These are phyloP conservation scores for Bos taurus DNA, from an alignment of 2,113 vertebrate species.

Conservation along the genomic window ARS-UCD2.0 NC_037336.1:69462501-69463000, in stretches of 20 bases:
- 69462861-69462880: slow-evolving; percentile 10
- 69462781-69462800: slow-evolving; percentile 34
- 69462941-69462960: slow-evolving; percentile 54
- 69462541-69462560: neutral
- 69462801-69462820: neutral
- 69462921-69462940: slow-evolving; percentile 34
- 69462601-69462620: neutral
- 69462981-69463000: slow-evolving; percentile 64
- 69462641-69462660: neutral
- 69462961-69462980: slow-evolving; percentile 53
- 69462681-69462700: neutral
- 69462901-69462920: slow-evolving; percentile 63
- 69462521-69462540: neutral
- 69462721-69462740: slow-evolving; percentile 2
- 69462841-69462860: slow-evolving; percentile 35
- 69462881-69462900: slow-evolving; percentile 42
- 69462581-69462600: neutral
- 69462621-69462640: neutral
- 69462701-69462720: neutral
- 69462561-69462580: neutral
- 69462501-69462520: neutral
- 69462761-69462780: slow-evolving; percentile 31
- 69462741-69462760: neutral
- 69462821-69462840: slow-evolving; percentile 56
- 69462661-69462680: neutral